Evolutionary conservation across 2,888 invertebrate species (phyloP), one percentile per base, ranked within the genome.

Genomic region (Nomada ruficornis): DNA sequence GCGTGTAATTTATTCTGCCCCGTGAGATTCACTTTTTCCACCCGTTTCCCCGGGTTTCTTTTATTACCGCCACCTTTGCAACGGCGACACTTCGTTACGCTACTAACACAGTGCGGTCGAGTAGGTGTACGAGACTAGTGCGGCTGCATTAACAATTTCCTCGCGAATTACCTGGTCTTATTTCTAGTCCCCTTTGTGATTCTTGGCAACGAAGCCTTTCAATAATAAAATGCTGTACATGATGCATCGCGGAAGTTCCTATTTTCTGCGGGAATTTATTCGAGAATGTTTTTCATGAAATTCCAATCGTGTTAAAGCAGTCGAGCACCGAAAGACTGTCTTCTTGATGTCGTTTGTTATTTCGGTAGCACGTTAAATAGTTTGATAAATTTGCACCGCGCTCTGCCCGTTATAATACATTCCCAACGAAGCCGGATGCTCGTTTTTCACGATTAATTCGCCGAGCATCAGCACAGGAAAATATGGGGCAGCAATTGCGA

Each of bases 1-100:
- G 79, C 78, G 44, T 65, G 57, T 70, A 76, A 80, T 77, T 70
- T 80, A 80, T 80, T 77, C 70, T 57, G 13, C n/a, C 42, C n/a
- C 20, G 54, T 26, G 42, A 13, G 18, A n/a, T 18, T 15, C 60
- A 23, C 60, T 57, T 54, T 36, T 65, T 29, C 50, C 11, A 23
- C 23, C n/a, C 65, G 44, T 52, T 44, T 47, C 23, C 47, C 15
- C 65, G 23, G 11, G 36, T 63, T 68, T 68, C 75, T 62, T 68
- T 63, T 69, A 55, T 60, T 47, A 69, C 23, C 18, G 0, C 23
- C 60, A 20, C 55, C 72, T 64, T 72, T 63, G 63, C 63, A 47
- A 63, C 70, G n/a, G 4, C 55, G 57, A 10, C 15, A 36, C 63
- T 77, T 77, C 76, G 36, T 77, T 50, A 64, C 15, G 55, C 23